Base-by-base conservation (phyloP, 1,140 invertebrate genomes). In the Conus betulinus region DNA sequence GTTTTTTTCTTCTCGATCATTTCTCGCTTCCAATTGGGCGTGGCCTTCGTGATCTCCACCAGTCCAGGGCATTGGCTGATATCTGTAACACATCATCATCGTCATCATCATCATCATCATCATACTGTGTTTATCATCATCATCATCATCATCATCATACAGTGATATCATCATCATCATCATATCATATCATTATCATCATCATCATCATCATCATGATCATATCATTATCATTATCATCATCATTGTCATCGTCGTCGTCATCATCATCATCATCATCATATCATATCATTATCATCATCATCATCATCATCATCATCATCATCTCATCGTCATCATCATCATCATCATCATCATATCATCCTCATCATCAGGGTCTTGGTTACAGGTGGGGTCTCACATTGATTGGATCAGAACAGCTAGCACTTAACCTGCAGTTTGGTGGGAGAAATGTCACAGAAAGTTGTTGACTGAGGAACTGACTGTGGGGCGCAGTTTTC, bases 1-100 rank as follows among this genome's bases (percentile, higher is more conserved):
- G n/a, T 91, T 83, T 94, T 94, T 85, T 94, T 94, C 90, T 93
- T 93, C 76, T 93, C 93, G 67, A 94, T 92, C 93, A 94, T 93
- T 39, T 93, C 92, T 76, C 89, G 88, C 63, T 94, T 94, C 93
- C 93, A 94, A 90, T 93, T 92, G 52, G 93, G 93, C 23, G 92
- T 91, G 74, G 88, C 84, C 60, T 87, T 86, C 20, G 91, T 93
- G 57, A 93, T 92, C n/a, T 91, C 91, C 23, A 91, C 91, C 67
- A 93, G 91, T 1, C 93, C 93, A 78, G 93, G 93, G 88, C 93
- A 91, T 76, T 93, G 90, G 84, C 84, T 93, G 81, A 93, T 89
- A 89, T 93, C 93, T 93, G 90, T 51, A 93, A 92, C 57, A 82
- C 17, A 85, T 78, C n/a, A 55, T 10, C 57, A 60, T 23, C 67